These are phyloP conservation scores for Teinopalpus imperialis DNA, from an alignment of 2,888 invertebrate species.

Conservation along the genomic window DNA sequence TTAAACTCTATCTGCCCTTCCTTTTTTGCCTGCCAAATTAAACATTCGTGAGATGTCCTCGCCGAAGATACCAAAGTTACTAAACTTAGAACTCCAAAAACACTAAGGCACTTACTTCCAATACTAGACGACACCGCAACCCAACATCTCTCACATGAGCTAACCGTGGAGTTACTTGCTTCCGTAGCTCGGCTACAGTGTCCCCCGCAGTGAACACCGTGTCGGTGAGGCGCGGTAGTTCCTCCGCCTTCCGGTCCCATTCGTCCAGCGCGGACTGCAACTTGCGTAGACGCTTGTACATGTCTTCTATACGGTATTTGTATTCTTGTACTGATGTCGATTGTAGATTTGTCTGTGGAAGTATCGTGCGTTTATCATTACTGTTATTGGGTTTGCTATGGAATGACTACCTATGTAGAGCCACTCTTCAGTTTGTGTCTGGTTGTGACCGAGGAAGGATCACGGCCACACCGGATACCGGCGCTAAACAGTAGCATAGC, in stretches of 20 bases:
- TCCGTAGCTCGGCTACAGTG: slow-evolving; percentile 70
- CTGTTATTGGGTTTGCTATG: too few species aligned
- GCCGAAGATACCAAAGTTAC: too few species aligned
- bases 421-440: too few species aligned
- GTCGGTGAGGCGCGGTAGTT: slow-evolving; percentile 68
- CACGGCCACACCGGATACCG: too few species aligned
- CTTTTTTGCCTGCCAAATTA: too few species aligned
- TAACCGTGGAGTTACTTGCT: slow-evolving; percentile 61
- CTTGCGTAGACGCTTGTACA: slow-evolving; percentile 45
- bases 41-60: too few species aligned
- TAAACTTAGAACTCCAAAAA: too few species aligned
- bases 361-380: too few species aligned
- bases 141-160: slow-evolving; percentile 50
- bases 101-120: slow-evolving; percentile 53
- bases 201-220: slow-evolving; percentile 73
- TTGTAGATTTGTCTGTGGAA: slow-evolving; percentile 63
- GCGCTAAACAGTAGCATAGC: too few species aligned
- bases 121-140: slow-evolving; percentile 54
- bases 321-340: slow-evolving; percentile 67
- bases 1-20: too few species aligned
- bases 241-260: slow-evolving; percentile 66
- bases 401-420: too few species aligned
- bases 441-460: too few species aligned
- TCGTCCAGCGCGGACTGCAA: slow-evolving; percentile 46
- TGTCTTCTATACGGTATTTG: slow-evolving; percentile 59